Evolutionary conservation across 2,113 vertebrate species (phyloP).

Genomic region (Ammodytes dubius): DNA sequence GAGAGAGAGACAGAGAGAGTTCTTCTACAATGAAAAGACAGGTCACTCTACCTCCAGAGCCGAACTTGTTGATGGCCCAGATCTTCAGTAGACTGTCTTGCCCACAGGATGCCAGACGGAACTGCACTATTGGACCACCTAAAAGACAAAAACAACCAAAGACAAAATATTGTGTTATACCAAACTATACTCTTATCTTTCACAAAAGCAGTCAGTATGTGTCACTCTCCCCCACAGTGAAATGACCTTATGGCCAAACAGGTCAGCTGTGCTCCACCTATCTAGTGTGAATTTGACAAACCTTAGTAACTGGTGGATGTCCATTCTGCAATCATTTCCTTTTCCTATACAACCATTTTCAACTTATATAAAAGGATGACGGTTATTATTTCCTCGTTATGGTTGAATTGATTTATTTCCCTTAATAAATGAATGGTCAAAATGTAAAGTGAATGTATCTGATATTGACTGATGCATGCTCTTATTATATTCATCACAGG

Average conservation of each 20-base stretch:
- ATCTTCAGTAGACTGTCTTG: conserved; percentile 93
- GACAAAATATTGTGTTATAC: neutral
- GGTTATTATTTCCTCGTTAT: neutral
- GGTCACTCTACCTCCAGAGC: conserved; percentile 82
- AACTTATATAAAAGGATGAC: neutral
- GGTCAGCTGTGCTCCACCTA: neutral
- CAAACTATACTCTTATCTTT: neutral
- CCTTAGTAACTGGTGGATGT: neutral
- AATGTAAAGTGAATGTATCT: neutral
- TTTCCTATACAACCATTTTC: neutral
- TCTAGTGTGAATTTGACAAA: neutral
- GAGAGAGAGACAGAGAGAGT: neutral
- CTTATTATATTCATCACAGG: neutral
- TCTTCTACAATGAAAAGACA: neutral
- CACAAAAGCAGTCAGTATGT: neutral
- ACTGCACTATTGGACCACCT: conserved; percentile 83
- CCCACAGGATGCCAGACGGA: conserved; percentile 92
- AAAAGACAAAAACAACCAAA: conserved; percentile 43
- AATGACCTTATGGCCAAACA: neutral
- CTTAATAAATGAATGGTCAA: neutral
- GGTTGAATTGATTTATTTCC: neutral
- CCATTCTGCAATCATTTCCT: neutral
- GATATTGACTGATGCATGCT: neutral
- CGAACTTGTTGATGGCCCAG: conserved; percentile 86
- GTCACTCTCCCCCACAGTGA: neutral